Base-by-base conservation (phyloP, 2,888 invertebrate species). In the Lydus trimaculatus region DNA sequence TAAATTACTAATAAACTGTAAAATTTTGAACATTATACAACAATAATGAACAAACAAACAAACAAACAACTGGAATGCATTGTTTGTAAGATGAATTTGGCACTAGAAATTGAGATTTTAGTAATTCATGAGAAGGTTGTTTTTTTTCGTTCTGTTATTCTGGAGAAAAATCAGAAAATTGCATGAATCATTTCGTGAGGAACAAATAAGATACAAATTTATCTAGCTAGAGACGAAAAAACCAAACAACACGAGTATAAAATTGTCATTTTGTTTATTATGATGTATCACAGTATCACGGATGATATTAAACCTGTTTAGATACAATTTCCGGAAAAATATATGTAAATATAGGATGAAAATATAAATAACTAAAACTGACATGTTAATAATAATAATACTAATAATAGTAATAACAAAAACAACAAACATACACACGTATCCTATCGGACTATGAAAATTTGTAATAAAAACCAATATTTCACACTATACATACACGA, bases 21-120 rank as follows among this genome's bases (percentile, higher is more conserved):
- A 43, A 43, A 43, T 43, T n/a, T 17, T 17, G 43, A 17, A 7
- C 43, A 6, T 13, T 13, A 36, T 13, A 13, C 0, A 36, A 36
- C 36, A 36, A 39, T 13, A 43, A 17, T 17, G 17, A 17, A 6
- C 13, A 43, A 39, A 11, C 15, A 15, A 15, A 43, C 43, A 5
- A 43, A 17, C 43, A 43, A 13, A 13, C 43, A 43, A n/a, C 17
- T 43, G 6, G n/a, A 43, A 43, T 43, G 17, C 8, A 5, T 43
- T n/a, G n/a, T 43, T n/a, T 1, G n/a, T 5, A n/a, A 43, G 43
- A 43, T n/a, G 43, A 43, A 43, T 43, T 13, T n/a, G 39, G 15
- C 15, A 8, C 1, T n/a, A 64, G 64, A 64, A 67, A 68, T 65
- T 68, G 65, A 61, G 59, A 68, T 62, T 62, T 68, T 58, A 68